Evolutionary conservation across 2,888 invertebrate species (phyloP).

Genomic region (Yponomeuta evonymella): DNA sequence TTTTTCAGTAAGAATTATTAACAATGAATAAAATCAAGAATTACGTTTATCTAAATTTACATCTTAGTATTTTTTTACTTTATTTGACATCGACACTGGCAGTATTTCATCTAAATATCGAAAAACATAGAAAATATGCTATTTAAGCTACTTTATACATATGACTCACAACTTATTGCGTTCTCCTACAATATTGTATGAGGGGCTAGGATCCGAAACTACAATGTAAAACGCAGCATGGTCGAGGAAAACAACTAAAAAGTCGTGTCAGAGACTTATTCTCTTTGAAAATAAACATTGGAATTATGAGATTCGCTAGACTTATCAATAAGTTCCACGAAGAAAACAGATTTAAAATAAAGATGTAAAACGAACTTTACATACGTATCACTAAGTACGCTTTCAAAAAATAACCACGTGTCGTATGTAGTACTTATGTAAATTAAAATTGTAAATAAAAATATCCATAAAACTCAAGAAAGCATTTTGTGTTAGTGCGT

Average conservation of each 20-base stretch:
- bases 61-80: conserved; percentile 29
- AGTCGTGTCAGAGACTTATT: background rate
- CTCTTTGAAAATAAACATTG: background rate
- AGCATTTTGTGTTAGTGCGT: conserved; percentile 1
- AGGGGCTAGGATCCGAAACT: background rate
- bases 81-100: conserved; percentile 51
- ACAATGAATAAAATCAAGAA: conserved; percentile 2
- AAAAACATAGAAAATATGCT: conserved; percentile 69
- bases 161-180: conserved; percentile 68
- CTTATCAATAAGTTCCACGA: background rate
- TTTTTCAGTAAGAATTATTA: background rate
- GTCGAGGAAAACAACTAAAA: conserved; percentile 29
- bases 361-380: background rate
- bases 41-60: conserved; percentile 12
- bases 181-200: conserved; percentile 38
- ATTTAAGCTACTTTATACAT: conserved; percentile 64
- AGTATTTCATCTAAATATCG: conserved; percentile 68
- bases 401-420: background rate
- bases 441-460: background rate
- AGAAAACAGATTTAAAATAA: conserved; percentile 1
- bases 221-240: conserved; percentile 11
- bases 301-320: conserved; percentile 15
- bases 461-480: background rate
- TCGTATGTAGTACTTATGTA: background rate
- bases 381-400: background rate